Conservation (phyloP, 2,797 vertebrate genomes). For the Spondyliosoma cantharus region DNA sequence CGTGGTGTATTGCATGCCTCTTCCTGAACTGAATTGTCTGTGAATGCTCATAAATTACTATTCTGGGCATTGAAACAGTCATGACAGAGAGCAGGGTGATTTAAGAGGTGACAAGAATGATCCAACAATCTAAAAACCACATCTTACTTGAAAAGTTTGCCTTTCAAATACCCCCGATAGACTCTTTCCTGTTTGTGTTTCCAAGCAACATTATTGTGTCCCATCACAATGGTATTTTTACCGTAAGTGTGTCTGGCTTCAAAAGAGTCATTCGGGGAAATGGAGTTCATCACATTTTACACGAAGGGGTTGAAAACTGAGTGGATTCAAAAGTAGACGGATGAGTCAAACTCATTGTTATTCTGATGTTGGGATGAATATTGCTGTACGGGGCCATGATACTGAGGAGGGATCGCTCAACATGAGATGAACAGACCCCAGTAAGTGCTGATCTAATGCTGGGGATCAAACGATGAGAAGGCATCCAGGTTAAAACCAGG, state of each 20-base stretch:
- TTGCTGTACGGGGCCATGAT: background rate
- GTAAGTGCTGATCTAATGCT: background rate
- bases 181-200: slow-evolving; percentile 57
- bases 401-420: background rate
- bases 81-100: slow-evolving; percentile 27
- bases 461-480: background rate
- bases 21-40: slow-evolving; percentile 6
- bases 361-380: background rate
- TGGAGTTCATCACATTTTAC: slow-evolving; percentile 28
- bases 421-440: background rate
- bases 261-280: slow-evolving; percentile 34
- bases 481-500: background rate
- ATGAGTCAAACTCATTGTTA: background rate
- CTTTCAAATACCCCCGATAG: slow-evolving; percentile 36
- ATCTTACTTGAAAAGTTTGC: slow-evolving; percentile 36
- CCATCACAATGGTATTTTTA: slow-evolving; percentile 29
- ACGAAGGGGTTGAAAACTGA: slow-evolving; percentile 10
- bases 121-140: slow-evolving; percentile 19
- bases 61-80: background rate
- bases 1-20: background rate
- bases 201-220: slow-evolving; percentile 40
- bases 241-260: slow-evolving; percentile 26
- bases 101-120: slow-evolving; percentile 37
- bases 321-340: slow-evolving; percentile 19
- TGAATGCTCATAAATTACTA: background rate